phyloP scores from a whole-genome alignment of 2,797 vertebrate genomes.

The Eulemur rubriventer region DNA sequence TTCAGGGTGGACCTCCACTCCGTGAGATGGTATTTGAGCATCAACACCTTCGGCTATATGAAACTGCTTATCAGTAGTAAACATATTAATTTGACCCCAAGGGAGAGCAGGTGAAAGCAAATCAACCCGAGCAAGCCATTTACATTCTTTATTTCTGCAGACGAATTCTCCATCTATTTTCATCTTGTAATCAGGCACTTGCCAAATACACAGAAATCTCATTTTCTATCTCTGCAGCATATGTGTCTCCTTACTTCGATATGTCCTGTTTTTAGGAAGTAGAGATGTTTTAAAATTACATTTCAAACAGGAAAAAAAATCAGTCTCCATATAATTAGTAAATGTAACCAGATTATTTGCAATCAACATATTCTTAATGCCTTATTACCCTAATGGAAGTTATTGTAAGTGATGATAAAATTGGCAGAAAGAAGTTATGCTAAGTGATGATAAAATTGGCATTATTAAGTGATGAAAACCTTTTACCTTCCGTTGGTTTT shows the following conservation, averaged over 20 bases:
- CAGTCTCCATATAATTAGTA: constrained; percentile 67
- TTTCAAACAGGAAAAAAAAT: constrained; percentile 56
- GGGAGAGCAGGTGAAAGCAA: constrained; percentile 53
- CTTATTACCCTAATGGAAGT: constrained; percentile 76
- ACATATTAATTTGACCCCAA: constrained; percentile 53
- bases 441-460: constrained; percentile 63
- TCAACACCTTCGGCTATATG: background rate
- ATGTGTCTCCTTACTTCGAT: constrained; percentile 32
- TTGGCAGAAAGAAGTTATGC: constrained; percentile 68
- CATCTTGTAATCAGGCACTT: constrained; percentile 47
- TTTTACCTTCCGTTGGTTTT: constrained; percentile 32
- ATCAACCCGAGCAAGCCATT: background rate
- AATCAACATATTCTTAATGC: constrained; percentile 75
- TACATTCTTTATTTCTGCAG: constrained; percentile 9
- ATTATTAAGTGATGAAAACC: constrained; percentile 61
- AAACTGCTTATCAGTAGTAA: constrained; percentile 36
- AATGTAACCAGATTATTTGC: constrained; percentile 71
- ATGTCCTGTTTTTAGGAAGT: constrained; percentile 60
- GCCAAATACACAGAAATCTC: constrained; percentile 42
- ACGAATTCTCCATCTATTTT: constrained; percentile 41
- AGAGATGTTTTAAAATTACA: constrained; percentile 65
- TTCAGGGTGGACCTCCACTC: background rate
- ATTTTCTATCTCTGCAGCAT: constrained; percentile 42
- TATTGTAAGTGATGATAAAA: constrained; percentile 73
- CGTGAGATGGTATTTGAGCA: background rate